Evolutionary conservation across 2,113 vertebrate species (phyloP).

Genomic region (Clarias macrocephalus): DNA sequence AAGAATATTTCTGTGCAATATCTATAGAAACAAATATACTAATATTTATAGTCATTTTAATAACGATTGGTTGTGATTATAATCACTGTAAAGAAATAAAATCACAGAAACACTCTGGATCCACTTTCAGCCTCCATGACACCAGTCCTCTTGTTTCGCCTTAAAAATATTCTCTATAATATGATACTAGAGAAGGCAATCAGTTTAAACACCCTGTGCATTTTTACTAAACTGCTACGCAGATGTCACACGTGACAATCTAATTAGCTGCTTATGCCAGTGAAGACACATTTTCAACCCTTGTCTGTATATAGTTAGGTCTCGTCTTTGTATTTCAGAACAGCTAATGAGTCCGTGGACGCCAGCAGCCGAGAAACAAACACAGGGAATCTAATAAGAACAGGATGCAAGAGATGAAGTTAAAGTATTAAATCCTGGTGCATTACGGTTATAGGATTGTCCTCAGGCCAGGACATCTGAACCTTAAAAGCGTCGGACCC

Average conservation of each 20-base stretch:
- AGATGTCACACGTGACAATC: conserved; percentile 35
- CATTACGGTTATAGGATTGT: conserved; percentile 1
- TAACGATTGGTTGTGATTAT: not conserved
- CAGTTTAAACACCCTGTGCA: too few species aligned
- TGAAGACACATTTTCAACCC: conserved; percentile 3
- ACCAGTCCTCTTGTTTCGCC: not conserved
- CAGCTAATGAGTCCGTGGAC: conserved; percentile 6
- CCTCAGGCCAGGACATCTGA: conserved; percentile 36
- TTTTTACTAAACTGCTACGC: not conserved
- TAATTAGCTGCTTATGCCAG: conserved; percentile 17
- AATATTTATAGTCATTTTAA: not conserved
- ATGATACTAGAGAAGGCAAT: not conserved
- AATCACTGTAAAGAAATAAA: not conserved
- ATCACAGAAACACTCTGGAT: not conserved
- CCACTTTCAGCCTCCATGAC: not conserved
- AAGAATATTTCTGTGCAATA: not conserved
- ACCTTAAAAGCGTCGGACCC: conserved; percentile 20
- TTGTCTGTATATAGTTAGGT: conserved; percentile 12
- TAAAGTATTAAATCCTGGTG: not conserved
- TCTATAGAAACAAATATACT: not conserved
- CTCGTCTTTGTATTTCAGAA: conserved; percentile 10
- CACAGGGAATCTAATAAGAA: conserved; percentile 32
- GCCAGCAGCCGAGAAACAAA: not conserved
- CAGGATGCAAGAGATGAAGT: conserved; percentile 36
- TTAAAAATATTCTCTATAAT: not conserved